These are phyloP conservation scores for Sclerurus mexicanus DNA, from an alignment of 2,113 vertebrate species.

Conservation along the genomic window DNA sequence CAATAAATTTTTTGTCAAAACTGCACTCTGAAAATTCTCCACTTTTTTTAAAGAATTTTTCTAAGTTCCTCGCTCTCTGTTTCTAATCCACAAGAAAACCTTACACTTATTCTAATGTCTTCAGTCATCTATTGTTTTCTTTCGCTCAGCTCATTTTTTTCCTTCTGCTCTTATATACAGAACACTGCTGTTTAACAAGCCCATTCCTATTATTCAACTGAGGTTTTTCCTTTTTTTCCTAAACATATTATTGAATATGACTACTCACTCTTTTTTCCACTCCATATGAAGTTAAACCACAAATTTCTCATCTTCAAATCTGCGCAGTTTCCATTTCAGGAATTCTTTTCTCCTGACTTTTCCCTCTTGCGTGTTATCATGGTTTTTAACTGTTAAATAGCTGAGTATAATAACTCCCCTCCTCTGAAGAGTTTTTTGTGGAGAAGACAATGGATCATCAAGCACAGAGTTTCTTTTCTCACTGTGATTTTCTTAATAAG, in stretches of 20 bases:
- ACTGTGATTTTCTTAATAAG: background rate
- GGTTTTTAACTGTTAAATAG: background rate
- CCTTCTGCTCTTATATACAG: background rate
- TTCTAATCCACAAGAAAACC: background rate
- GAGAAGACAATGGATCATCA: background rate
- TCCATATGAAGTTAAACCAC: background rate
- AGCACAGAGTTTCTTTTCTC: background rate
- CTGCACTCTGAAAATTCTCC: background rate
- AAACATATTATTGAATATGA: background rate
- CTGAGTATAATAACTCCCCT: background rate
- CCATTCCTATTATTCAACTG: fast-evolving
- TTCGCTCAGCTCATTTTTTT: background rate
- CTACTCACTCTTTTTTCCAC: background rate
- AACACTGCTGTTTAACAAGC: background rate
- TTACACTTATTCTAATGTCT: background rate
- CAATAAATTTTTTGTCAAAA: background rate
- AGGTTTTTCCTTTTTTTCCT: background rate
- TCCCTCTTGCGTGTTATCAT: background rate
- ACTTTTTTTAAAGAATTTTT: background rate
- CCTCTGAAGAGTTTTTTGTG: background rate
- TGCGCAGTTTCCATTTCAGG: background rate
- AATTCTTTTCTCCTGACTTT: background rate
- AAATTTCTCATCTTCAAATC: background rate
- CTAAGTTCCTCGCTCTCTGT: background rate
- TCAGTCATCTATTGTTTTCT: background rate